Evolutionary conservation across 2,888 invertebrate species (phyloP).

Genomic region (Scaptomyza parva): DNA sequence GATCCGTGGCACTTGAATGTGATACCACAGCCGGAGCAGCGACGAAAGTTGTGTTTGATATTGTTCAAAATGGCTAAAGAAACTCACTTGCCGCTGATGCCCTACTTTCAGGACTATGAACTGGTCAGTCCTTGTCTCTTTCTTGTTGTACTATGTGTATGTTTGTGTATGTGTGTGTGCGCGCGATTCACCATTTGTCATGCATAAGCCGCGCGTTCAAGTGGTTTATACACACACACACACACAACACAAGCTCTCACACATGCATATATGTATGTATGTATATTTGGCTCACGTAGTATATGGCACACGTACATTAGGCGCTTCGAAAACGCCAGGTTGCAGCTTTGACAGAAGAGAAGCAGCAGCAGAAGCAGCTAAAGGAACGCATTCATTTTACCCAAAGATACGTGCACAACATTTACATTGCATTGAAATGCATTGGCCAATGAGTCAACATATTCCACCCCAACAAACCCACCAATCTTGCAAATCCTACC

Average conservation of each 20-base stretch:
- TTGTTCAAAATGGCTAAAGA: slow-evolving; percentile 90
- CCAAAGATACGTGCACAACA: slow-evolving; percentile 6
- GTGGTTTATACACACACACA: not conserved
- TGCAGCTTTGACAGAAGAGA: not conserved
- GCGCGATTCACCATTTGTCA: not conserved
- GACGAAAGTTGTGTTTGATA: slow-evolving; percentile 89
- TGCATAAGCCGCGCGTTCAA: slow-evolving; percentile 1
- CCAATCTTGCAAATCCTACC: no score
- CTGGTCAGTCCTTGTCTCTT: slow-evolving; percentile 67
- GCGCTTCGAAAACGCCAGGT: slow-evolving; percentile 3
- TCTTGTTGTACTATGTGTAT: not conserved
- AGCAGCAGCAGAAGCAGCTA: not conserved
- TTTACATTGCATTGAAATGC: slow-evolving; percentile 11
- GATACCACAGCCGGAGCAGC: slow-evolving; percentile 88
- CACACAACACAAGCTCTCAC: not conserved
- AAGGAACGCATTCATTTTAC: slow-evolving; percentile 2
- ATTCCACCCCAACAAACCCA: not conserved
- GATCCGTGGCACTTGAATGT: slow-evolving; percentile 89
- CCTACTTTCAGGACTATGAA: slow-evolving; percentile 87
- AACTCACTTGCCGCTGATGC: slow-evolving; percentile 88
- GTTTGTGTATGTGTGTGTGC: not conserved
- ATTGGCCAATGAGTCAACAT: slow-evolving; percentile 1
- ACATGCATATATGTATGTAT: not conserved
- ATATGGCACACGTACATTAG: slow-evolving; percentile 6
- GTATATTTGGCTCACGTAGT: slow-evolving; percentile 10